Percentiles rank a stretch among this genome's conserved stretches.
These are phyloP conservation scores for Calameuta filiformis DNA, from an alignment of 2,888 invertebrate species.

Conservation along the genomic window DNA sequence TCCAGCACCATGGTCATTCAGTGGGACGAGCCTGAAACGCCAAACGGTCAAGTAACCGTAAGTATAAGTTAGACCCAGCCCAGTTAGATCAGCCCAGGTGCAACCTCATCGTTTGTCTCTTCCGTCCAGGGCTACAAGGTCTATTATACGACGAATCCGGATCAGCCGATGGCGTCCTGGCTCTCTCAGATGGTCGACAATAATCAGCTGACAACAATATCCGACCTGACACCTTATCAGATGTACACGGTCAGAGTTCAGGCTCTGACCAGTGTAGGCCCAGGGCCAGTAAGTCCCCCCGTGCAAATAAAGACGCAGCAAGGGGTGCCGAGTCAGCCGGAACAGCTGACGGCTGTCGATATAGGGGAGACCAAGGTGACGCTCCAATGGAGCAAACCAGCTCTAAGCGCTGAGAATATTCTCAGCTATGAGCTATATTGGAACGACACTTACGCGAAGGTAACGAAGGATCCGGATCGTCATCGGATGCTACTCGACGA, in stretches of 20 bases:
- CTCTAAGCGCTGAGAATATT: constrained; percentile 92
- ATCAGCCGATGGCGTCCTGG: constrained; percentile 90
- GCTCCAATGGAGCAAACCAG: constrained; percentile 92
- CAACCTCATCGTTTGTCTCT: not conserved
- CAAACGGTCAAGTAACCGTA: constrained; percentile 97
- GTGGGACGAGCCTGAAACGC: constrained; percentile 98
- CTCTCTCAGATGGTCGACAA: constrained; percentile 93
- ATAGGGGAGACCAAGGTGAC: constrained; percentile 92
- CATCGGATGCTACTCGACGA: not conserved
- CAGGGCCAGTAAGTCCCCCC: constrained; percentile 94
- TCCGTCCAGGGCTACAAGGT: constrained; percentile 91
- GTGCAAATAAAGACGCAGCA: constrained; percentile 98
- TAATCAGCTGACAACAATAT: constrained; percentile 91
- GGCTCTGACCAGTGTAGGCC: constrained; percentile 93
- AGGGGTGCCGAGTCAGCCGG: constrained; percentile 98
- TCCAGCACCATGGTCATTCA: constrained; percentile 97
- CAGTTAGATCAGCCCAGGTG: not conserved
- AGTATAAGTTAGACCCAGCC: constrained; percentile 63
- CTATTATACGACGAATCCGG: constrained; percentile 92
- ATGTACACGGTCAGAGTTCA: constrained; percentile 96
- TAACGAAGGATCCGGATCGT: constrained; percentile 30
- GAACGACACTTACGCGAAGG: constrained; percentile 95
- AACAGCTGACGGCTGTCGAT: constrained; percentile 86
- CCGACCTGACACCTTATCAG: constrained; percentile 89
- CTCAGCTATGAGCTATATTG: constrained; percentile 96